Conservation (phyloP, 2,113 vertebrate species). For the Epinephelus moara region DNA sequence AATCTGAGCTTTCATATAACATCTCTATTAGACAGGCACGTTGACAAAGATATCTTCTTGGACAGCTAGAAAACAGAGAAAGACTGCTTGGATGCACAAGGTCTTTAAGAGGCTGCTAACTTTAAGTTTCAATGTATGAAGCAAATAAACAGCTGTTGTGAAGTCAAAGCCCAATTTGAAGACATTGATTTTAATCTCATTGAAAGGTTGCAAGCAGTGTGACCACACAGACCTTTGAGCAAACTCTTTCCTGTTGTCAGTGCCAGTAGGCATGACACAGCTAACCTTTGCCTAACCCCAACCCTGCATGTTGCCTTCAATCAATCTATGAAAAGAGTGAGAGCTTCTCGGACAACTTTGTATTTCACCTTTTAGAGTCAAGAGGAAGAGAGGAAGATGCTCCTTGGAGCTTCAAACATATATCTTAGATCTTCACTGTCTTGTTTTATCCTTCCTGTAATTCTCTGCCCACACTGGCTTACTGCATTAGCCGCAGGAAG, state of each 20-base stretch:
- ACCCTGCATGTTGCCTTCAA: background rate
- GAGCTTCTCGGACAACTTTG: background rate
- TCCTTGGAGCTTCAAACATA: background rate
- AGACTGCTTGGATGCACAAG: background rate
- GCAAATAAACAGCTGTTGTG: background rate
- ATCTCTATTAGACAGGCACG: background rate
- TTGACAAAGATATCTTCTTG: background rate
- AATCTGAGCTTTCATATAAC: background rate
- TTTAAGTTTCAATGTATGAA: background rate
- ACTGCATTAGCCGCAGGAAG: slow-evolving; percentile 11
- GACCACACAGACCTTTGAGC: background rate
- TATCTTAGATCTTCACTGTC: background rate
- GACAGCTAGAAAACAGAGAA: background rate
- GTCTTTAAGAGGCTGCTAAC: background rate
- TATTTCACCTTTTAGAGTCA: slow-evolving; percentile 2
- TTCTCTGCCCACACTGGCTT: slow-evolving; percentile 13
- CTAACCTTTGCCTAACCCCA: background rate
- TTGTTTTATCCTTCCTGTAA: slow-evolving; percentile 27
- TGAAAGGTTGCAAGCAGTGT: background rate
- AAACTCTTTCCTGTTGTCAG: background rate
- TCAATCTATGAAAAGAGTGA: background rate
- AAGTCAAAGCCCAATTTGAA: background rate
- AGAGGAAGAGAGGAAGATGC: background rate
- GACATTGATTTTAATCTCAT: background rate
- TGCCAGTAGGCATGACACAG: background rate